Conservation (phyloP, 2,888 invertebrate species). For the Rambutsinella grinnellia region DNA sequence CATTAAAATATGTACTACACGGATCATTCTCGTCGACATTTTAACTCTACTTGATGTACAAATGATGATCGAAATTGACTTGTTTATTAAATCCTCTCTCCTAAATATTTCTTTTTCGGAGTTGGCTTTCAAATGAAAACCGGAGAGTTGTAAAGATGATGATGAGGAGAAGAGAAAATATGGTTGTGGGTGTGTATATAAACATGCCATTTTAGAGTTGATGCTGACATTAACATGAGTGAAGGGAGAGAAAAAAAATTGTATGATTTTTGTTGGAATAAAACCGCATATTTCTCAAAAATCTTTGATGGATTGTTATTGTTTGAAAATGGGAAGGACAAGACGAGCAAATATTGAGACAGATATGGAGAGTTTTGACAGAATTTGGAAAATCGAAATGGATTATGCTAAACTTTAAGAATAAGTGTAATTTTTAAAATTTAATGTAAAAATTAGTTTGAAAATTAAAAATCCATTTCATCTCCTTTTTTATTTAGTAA, state of each 20-base stretch:
- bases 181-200: not conserved
- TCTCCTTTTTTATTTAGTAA: no score
- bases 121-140: not conserved
- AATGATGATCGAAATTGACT: constrained; percentile 3
- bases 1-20: not conserved
- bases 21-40: not conserved
- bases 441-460: no score
- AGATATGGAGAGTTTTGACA: no score
- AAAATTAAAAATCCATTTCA: no score
- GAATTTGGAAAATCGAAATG: no score
- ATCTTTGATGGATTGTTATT: not conserved
- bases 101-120: not conserved
- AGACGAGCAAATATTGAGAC: not conserved
- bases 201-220: not conserved
- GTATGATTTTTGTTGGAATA: not conserved
- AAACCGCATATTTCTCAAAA: not conserved
- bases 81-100: not conserved
- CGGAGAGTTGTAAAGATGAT: not conserved
- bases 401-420: not conserved
- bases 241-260: not conserved
- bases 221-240: not conserved
- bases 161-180: not conserved
- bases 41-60: not conserved
- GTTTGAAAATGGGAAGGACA: not conserved
- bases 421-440: not conserved